Conservation (phyloP, 1,140 invertebrate species). For the Diorhabda elongata region DNA sequence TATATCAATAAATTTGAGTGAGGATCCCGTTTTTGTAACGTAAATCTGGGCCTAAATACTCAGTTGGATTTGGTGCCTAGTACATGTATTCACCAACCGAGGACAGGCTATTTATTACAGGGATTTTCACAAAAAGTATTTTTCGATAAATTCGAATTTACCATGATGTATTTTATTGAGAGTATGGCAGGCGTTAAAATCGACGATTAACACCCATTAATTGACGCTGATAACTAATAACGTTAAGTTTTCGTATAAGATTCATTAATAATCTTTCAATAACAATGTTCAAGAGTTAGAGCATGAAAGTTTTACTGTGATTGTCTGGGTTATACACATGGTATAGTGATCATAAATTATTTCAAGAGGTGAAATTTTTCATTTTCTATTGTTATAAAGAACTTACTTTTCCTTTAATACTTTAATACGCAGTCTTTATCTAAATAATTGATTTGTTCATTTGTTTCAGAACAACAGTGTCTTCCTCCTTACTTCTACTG, state of each 20-base stretch:
- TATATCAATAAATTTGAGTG: constrained; percentile 6
- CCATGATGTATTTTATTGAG: constrained; percentile 8
- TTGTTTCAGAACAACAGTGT: constrained; percentile 23
- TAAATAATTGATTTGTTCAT: constrained; percentile 6
- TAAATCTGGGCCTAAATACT: not conserved
- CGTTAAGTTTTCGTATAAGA: constrained; percentile 5
- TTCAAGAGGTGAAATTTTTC: too few species aligned
- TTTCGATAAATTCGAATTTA: constrained; percentile 16
- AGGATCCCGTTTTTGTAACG: not conserved
- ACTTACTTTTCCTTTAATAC: too few species aligned
- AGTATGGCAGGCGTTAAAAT: constrained; percentile 19
- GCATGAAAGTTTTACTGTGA: too few species aligned
- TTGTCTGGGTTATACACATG: too few species aligned
- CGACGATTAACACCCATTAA: constrained; percentile 18
- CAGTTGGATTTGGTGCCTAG: constrained; percentile 5
- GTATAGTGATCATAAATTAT: too few species aligned
- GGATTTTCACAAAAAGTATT: constrained; percentile 18
- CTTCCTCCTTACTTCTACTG: constrained; percentile 38
- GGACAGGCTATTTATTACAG: constrained; percentile 15
- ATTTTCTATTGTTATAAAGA: too few species aligned
- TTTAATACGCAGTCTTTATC: not conserved
- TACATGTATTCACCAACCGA: not conserved
- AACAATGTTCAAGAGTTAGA: not conserved
- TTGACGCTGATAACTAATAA: constrained; percentile 16
- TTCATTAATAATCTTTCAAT: not conserved